These are phyloP conservation scores for Caerostris darwini DNA, from an alignment of 1,140 invertebrate genomes.

Conservation along the genomic window DNA sequence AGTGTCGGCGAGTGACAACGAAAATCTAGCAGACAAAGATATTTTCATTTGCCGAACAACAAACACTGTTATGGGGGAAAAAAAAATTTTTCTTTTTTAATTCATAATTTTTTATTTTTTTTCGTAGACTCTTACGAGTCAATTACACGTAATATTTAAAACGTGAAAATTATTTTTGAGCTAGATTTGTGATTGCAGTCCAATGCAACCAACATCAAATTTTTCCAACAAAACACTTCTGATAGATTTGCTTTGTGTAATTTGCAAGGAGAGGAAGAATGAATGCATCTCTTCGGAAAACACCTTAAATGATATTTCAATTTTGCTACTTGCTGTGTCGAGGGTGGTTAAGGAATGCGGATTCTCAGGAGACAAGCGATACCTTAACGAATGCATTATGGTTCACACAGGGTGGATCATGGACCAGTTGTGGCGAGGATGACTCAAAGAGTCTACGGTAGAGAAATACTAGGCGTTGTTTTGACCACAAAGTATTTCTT, in stretches of 20 bases:
- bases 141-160: not conserved
- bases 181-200: not conserved
- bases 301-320: constrained; percentile 36
- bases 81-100: not conserved
- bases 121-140: not conserved
- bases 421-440: constrained; percentile 11
- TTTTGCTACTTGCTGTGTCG: constrained; percentile 16
- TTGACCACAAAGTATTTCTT: not conserved
- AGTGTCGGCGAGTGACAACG: constrained; percentile 4
- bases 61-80: not conserved
- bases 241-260: not conserved
- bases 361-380: constrained; percentile 8
- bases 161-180: not conserved
- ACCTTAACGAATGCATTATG: not conserved
- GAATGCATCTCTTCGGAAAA: constrained; percentile 3
- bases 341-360: constrained; percentile 16
- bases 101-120: not conserved
- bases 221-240: not conserved
- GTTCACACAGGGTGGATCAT: constrained; percentile 24
- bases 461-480: constrained; percentile 18
- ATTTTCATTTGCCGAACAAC: not conserved
- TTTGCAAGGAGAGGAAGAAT: not conserved
- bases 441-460: not conserved
- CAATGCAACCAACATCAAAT: constrained; percentile 7
- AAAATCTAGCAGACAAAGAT: not conserved